A percentile compares a stretch with the other conserved stretches of the same genome.
These are phyloP conservation scores for Helicoverpa armigera DNA, from an alignment of 1,140 invertebrate genomes.

Conservation along the genomic window DNA sequence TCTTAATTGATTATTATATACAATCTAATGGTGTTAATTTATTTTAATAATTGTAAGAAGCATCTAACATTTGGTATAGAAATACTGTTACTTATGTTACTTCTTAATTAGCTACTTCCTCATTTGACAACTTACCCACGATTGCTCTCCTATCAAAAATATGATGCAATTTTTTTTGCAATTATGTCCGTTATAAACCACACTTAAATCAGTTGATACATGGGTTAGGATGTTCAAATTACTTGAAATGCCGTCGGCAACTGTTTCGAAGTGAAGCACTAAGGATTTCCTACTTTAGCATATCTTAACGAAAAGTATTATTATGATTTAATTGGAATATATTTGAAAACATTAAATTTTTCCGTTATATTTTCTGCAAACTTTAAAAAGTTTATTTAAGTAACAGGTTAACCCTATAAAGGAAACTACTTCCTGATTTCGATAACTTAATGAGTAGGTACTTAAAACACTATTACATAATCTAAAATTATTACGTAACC, in stretches of 20 bases:
- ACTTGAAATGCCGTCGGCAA: slow-evolving; percentile 38
- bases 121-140: background rate
- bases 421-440: background rate
- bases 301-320: too few relatives aligned
- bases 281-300: background rate
- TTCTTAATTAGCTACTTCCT: slow-evolving; percentile 3
- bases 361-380: background rate
- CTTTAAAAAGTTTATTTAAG: slow-evolving; percentile 8
- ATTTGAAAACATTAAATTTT: too few relatives aligned
- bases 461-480: slow-evolving; percentile 32
- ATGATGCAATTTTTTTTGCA: too few relatives aligned
- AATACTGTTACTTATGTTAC: too few relatives aligned
- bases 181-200: too few relatives aligned
- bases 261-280: slow-evolving; percentile 6
- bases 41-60: too few relatives aligned
- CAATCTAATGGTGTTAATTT: too few relatives aligned
- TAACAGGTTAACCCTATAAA: background rate
- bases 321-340: too few relatives aligned
- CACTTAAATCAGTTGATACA: too few relatives aligned
- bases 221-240: background rate
- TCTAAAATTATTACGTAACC: slow-evolving; percentile 32
- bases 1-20: too few relatives aligned
- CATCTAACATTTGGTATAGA: too few relatives aligned
- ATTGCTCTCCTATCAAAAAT: background rate
- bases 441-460: background rate